A percentile compares a stretch with the other conserved stretches of the same genome.
Conservation (phyloP, 2,888 invertebrate species). For the Halictus quadricinctus region DNA sequence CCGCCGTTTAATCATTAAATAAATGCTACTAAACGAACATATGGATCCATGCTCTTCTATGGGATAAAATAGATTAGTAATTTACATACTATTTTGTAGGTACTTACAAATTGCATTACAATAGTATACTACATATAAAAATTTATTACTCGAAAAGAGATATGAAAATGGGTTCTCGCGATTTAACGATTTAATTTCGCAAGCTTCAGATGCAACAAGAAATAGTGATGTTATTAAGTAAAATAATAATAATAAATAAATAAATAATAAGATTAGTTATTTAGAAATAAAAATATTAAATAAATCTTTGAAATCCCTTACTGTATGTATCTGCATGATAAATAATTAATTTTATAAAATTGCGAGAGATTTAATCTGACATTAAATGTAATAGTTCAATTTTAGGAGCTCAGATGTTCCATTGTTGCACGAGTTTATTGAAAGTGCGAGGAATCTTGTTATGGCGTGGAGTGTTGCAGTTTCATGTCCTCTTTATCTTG, state of each 20-base stretch:
- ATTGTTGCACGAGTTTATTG: background rate
- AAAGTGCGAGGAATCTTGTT: background rate
- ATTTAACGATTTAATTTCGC: no score
- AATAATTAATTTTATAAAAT: background rate
- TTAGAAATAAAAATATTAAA: background rate
- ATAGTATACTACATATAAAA: no score
- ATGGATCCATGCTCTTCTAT: no score
- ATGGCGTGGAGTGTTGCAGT: background rate
- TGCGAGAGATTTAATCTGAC: background rate
- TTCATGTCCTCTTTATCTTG: constrained; percentile 8
- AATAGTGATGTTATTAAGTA: background rate
- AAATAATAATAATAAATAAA: background rate
- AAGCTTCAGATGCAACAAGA: no score
- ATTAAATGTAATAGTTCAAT: background rate
- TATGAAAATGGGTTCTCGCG: no score
- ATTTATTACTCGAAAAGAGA: no score
- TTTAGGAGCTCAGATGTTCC: background rate
- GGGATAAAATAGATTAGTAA: no score
- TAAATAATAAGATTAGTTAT: background rate
- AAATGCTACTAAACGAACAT: no score
- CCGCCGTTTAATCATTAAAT: no score
- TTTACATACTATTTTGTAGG: no score
- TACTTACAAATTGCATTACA: no score
- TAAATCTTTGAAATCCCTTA: background rate
- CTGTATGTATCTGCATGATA: background rate